A percentile compares a stretch with the other conserved stretches of the same genome.
Conservation (phyloP, 2,113 vertebrate species). For the Platichthys stellatus region DNA sequence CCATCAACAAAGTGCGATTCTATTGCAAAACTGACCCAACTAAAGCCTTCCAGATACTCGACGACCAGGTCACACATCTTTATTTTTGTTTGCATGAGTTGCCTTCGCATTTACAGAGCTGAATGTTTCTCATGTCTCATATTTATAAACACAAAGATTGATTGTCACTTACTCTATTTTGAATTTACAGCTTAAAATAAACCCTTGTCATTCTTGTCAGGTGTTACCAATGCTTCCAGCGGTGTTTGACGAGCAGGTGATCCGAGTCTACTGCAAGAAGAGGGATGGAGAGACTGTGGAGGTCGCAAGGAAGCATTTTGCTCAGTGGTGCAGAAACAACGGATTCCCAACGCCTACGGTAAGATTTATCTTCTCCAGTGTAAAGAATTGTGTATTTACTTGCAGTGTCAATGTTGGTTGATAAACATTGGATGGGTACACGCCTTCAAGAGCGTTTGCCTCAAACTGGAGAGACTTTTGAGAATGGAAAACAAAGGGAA, state of each 20-base stretch:
- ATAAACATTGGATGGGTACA: background rate
- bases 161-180: background rate
- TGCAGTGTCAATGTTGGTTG: background rate
- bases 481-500: background rate
- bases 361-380: conserved; percentile 10
- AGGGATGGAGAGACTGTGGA: conserved; percentile 78
- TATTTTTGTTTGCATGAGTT: background rate
- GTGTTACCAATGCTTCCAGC: conserved; percentile 91
- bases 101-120: background rate
- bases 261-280: conserved; percentile 91
- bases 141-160: too few species aligned
- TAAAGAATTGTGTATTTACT: too few species aligned
- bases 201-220: conserved; percentile 71
- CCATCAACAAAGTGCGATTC: conserved; percentile 90
- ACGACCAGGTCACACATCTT: conserved; percentile 86
- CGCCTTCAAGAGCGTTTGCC: too few species aligned
- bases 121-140: background rate
- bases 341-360: conserved; percentile 92
- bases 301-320: conserved; percentile 87
- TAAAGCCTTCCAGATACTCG: conserved; percentile 85
- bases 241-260: conserved; percentile 89
- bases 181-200: background rate
- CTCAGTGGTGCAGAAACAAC: conserved; percentile 89
- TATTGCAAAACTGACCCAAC: conserved; percentile 88
- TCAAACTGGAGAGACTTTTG: background rate